phyloP scores from a whole-genome alignment of 1,140 invertebrate species.

The Mycetomoellerius zeteki region DNA sequence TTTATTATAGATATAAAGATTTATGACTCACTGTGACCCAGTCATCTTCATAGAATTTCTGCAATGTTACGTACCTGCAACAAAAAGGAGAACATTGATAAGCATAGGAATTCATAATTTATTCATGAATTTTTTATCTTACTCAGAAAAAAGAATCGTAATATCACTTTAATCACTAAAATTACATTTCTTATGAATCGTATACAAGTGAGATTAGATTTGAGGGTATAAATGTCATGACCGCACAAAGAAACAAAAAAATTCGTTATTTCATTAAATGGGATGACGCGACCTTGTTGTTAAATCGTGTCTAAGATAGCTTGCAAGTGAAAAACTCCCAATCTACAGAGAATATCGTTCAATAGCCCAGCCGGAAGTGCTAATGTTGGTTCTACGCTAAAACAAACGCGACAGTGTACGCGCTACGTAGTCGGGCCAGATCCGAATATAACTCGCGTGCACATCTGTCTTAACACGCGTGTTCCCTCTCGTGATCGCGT shows the following conservation, averaged over 20 bases:
- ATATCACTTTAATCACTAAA: background rate
- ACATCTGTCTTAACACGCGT: conserved; percentile 71
- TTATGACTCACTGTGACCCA: background rate
- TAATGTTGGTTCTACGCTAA: conserved; percentile 70
- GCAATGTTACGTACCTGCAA: conserved; percentile 69
- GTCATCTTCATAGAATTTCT: background rate
- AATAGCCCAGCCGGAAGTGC: conserved; percentile 66
- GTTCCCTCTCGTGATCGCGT: conserved; percentile 8
- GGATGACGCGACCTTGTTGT: background rate
- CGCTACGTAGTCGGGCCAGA: conserved; percentile 19
- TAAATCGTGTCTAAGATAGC: background rate
- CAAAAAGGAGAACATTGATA: conserved; percentile 56
- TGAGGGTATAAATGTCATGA: background rate
- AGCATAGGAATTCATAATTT: background rate
- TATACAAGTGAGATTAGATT: background rate
- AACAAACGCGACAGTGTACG: conserved; percentile 47
- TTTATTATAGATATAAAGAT: conserved; percentile 5
- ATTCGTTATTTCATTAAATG: background rate
- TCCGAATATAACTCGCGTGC: conserved; percentile 69
- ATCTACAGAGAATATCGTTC: background rate
- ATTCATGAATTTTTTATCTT: background rate
- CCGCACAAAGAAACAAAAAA: background rate
- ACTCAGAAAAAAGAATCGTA: background rate
- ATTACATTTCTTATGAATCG: background rate
- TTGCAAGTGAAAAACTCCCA: background rate